These are phyloP conservation scores for Syngnathus scovelli DNA, from an alignment of 2,113 vertebrate genomes.

Conservation along the genomic window DNA sequence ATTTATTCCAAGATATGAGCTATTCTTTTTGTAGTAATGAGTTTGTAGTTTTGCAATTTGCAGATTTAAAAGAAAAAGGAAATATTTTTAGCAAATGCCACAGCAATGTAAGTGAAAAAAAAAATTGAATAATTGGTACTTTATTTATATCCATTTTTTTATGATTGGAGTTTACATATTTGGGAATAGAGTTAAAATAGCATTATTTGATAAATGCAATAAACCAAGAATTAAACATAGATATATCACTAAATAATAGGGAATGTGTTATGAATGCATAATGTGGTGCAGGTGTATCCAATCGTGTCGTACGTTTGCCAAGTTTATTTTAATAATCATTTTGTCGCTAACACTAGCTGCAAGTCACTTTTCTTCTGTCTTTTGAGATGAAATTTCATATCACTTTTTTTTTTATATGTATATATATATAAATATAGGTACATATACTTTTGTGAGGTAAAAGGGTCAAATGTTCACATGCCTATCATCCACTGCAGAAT, in stretches of 20 bases:
- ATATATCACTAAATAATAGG: neutral
- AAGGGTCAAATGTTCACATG: slow-evolving; percentile 28
- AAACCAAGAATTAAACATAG: neutral
- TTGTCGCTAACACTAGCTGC: slow-evolving; percentile 7
- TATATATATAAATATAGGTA: neutral
- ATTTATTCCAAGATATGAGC: neutral
- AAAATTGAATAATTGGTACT: neutral
- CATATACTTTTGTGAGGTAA: slow-evolving; percentile 14
- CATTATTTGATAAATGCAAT: neutral
- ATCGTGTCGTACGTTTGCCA: slow-evolving; percentile 21
- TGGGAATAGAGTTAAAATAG: neutral
- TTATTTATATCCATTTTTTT: neutral
- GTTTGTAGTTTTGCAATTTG: neutral
- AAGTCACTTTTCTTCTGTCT: slow-evolving; percentile 19
- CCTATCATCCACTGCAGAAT: neutral
- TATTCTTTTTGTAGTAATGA: neutral
- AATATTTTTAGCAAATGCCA: neutral
- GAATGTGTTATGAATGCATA: neutral
- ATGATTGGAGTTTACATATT: neutral
- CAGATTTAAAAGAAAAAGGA: neutral
- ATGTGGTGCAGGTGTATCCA: neutral
- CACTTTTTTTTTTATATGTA: slow-evolving; percentile 1
- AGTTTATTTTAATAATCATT: slow-evolving; percentile 21
- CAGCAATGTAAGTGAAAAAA: neutral
- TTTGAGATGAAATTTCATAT: slow-evolving; percentile 18